Percentiles rank a stretch among this genome's conserved stretches.
Evolutionary conservation across 2,797 vertebrate species (phyloP).

Genomic region (Myotis findleyi): DNA sequence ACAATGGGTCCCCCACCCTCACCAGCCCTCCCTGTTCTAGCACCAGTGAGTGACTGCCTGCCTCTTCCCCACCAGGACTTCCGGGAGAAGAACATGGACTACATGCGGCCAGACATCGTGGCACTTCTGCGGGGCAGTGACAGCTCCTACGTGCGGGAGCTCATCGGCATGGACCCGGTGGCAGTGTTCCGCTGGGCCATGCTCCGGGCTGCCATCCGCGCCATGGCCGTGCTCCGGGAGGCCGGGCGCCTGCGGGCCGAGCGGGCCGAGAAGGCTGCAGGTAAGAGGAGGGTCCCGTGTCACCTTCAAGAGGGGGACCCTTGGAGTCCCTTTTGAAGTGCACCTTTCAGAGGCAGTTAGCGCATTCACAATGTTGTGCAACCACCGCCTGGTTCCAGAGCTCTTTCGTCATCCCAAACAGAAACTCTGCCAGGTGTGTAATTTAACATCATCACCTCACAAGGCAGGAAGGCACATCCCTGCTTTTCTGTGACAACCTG

Average conservation of each 20-base stretch:
- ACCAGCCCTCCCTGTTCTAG: not conserved
- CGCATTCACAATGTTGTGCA: rapidly evolving
- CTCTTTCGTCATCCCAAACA: not conserved
- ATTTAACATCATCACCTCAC: not conserved
- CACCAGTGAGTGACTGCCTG: rapidly evolving
- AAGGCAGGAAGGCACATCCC: not conserved
- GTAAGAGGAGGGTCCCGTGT: conserved; percentile 74
- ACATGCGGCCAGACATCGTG: conserved; percentile 98
- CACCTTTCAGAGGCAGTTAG: not conserved
- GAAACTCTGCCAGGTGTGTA: not conserved
- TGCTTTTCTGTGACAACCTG: not conserved
- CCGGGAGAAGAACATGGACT: conserved; percentile 99
- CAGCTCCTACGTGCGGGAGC: conserved; percentile 94
- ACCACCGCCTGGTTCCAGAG: not conserved
- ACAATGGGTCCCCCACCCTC: not conserved
- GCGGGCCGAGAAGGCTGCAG: conserved; percentile 92
- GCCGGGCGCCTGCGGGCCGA: conserved; percentile 92
- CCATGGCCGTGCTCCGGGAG: conserved; percentile 95
- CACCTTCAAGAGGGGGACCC: not conserved
- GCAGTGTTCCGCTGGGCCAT: conserved; percentile 99
- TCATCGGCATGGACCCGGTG: conserved; percentile 98
- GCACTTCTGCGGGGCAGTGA: conserved; percentile 96
- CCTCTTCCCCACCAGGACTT: conserved; percentile 91
- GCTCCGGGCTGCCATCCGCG: conserved; percentile 92
- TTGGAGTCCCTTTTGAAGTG: not conserved